These are phyloP conservation scores for Vulpes vulpes DNA, from an alignment of 2,113 vertebrate genomes.

Conservation along the genomic window DNA sequence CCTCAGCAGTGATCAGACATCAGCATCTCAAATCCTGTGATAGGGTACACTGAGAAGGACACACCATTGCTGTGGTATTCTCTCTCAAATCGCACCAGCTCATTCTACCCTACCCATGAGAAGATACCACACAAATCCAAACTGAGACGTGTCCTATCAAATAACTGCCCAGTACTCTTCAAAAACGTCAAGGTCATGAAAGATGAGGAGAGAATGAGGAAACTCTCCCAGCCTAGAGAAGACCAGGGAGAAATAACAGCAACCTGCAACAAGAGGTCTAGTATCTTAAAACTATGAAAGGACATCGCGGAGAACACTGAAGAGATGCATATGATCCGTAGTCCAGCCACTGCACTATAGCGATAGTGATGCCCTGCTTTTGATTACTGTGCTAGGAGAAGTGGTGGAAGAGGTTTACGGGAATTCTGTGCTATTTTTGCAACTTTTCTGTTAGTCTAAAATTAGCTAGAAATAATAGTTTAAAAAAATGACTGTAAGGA, in stretches of 20 bases:
- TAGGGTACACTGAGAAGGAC: background rate
- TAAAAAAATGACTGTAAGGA: background rate
- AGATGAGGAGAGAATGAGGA: background rate
- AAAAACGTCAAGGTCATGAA: background rate
- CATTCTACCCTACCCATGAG: background rate
- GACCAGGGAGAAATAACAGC: background rate
- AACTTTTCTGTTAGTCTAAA: background rate
- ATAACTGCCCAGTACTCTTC: background rate
- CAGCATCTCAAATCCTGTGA: background rate
- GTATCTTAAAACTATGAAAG: background rate
- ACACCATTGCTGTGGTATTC: background rate
- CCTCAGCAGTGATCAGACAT: background rate
- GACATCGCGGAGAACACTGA: background rate
- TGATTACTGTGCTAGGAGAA: background rate
- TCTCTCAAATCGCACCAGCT: background rate
- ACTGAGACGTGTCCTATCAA: background rate
- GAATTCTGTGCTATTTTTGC: background rate
- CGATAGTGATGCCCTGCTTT: background rate
- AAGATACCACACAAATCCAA: background rate
- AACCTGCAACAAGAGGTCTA: background rate
- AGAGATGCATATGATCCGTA: background rate
- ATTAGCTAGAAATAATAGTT: constrained; percentile 6
- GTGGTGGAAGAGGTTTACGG: background rate
- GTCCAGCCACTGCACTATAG: background rate
- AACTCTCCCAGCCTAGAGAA: background rate